Base-by-base conservation (phyloP, 64 coral and sea anemone species). In the Cladopsammia gracilis region DNA sequence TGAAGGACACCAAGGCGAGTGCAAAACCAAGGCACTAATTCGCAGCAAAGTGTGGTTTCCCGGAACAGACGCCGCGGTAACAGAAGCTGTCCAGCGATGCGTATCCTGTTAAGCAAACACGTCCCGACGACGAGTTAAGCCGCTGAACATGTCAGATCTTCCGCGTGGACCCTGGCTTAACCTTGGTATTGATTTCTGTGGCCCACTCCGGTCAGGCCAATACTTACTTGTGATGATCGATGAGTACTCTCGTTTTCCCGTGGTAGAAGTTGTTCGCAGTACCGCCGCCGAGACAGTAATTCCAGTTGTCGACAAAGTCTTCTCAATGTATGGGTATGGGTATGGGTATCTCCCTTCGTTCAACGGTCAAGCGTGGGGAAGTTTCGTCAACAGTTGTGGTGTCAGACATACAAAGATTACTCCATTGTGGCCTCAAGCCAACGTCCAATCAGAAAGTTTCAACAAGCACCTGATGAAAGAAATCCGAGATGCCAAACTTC, bases 291-390 rank as follows among this genome's bases (percentile, higher is more conserved):
- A 79, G 3, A 51, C 54, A 54, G 59, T 58, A 5, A 93, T 87
- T 10, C 83, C 61, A 44, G 19, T 86, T 13, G 18, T 78, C 2
- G 72, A 93, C 73, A 86, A 86, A 62, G 73, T 87, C 19, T 26
- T 87, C 6, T 81, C n/a, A n/a, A n/a, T 45, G 6, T 62, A 66
- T 8, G 72, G 73, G 14, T 68, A 44, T 47, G 62, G 78, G 51
- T 87, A 87, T 78, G 91, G 75, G n/a, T n/a, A n/a, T n/a, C n/a
- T n/a, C 11, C 54, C 80, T 6, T 83, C 83, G 20, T 92, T 92
- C 13, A 91, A 91, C 45, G 26, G 20, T 9, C 26, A 44, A 13
- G 16, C 15, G 0, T 92, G 73, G 22, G 48, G 5, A 56, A 7
- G 16, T 10, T 71, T 71, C 5, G 25, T 23, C 44, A 34, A 69